Conservation (phyloP, 2,113 vertebrate species). For the Poeciliopsis prolifica region DNA sequence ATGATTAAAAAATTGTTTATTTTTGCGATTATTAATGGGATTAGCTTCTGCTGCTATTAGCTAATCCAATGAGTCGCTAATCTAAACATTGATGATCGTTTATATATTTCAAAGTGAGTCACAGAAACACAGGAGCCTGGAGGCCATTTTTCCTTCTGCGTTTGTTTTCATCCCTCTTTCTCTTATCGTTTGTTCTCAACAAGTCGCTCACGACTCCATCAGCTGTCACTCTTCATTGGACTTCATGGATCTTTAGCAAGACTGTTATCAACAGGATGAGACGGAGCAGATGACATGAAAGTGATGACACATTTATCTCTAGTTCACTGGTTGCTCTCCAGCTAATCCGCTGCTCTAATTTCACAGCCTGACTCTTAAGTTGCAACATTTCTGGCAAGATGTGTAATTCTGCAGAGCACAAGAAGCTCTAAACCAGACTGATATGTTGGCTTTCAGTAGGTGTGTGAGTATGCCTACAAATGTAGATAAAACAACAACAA, state of each 20-base stretch:
- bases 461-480: no score
- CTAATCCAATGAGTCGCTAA: no score
- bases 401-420: neutral
- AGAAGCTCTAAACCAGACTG: no score
- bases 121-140: constrained; percentile 1
- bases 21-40: no score
- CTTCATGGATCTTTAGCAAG: neutral
- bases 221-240: neutral
- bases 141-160: constrained; percentile 33
- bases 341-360: neutral
- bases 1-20: no score
- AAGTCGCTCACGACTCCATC: neutral
- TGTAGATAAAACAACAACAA: neutral
- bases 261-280: neutral
- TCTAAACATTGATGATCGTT: neutral
- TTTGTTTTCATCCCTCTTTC: constrained; percentile 10
- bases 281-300: neutral
- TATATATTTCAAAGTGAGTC: constrained; percentile 44
- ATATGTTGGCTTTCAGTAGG: no score
- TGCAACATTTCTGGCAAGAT: neutral
- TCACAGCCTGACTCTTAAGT: neutral
- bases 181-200: constrained; percentile 16
- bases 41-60: no score
- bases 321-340: neutral
- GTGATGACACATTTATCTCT: neutral